phyloP scores from a whole-genome alignment of 2,888 invertebrate species.

The Oscheius sp. region DNA sequence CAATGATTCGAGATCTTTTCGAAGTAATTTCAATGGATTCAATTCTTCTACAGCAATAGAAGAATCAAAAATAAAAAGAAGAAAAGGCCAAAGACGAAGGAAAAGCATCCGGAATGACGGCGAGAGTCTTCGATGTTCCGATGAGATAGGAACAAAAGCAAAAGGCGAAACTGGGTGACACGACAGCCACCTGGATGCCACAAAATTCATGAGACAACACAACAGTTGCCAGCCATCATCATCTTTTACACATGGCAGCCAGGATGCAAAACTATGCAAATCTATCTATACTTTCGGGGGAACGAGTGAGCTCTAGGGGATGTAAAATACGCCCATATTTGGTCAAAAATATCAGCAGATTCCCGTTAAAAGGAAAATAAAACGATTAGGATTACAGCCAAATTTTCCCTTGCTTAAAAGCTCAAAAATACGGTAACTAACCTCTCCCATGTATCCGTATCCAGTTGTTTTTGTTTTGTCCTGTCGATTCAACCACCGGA shows the following conservation, averaged over 20 bases:
- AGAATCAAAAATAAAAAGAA: slow-evolving; percentile 1
- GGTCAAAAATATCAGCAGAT: neutral
- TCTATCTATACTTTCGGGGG: too few relatives aligned
- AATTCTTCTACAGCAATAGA: neutral
- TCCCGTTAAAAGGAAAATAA: too few relatives aligned
- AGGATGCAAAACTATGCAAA: too few relatives aligned
- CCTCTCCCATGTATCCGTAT: slow-evolving; percentile 37
- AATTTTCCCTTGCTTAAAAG: neutral
- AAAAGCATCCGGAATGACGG: slow-evolving; percentile 14
- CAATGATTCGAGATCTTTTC: slow-evolving; percentile 36
- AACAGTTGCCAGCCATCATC: too few relatives aligned
- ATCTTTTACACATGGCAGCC: too few relatives aligned
- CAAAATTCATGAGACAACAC: neutral
- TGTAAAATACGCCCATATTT: neutral
- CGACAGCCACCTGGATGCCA: too few relatives aligned
- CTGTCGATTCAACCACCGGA: slow-evolving; percentile 50
- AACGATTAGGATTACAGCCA: too few relatives aligned
- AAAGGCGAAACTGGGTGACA: slow-evolving; percentile 21
- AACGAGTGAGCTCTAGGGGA: neutral
- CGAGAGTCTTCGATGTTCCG: slow-evolving; percentile 8
- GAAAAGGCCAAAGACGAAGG: slow-evolving; percentile 16
- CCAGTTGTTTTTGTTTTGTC: slow-evolving; percentile 9
- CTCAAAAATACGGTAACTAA: slow-evolving; percentile 12
- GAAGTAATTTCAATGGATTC: slow-evolving; percentile 25
- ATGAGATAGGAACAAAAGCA: slow-evolving; percentile 18